Evolutionary conservation across 2,888 invertebrate species (phyloP).

Genomic region (Agonopterix arenella): DNA sequence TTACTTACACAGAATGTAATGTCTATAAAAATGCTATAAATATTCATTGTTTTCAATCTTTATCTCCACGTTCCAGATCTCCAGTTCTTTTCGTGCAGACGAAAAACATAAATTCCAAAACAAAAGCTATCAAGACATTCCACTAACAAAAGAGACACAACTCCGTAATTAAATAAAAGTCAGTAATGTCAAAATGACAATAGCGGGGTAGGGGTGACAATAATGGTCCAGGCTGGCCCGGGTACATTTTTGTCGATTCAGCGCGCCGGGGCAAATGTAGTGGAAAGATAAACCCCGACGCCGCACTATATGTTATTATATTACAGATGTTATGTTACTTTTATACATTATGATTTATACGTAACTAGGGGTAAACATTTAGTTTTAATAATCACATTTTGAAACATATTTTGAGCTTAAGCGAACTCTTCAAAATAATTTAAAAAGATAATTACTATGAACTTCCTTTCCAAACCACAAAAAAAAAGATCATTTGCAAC

Average conservation of each 20-base stretch:
- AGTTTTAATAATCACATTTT: too few relatives aligned
- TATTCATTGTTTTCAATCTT: too few relatives aligned
- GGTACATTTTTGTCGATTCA: constrained; percentile 42
- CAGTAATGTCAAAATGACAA: background rate
- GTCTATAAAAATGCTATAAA: too few relatives aligned
- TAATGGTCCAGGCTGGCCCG: background rate
- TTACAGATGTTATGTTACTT: background rate
- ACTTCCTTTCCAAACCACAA: too few relatives aligned
- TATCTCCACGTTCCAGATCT: too few relatives aligned
- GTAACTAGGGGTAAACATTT: too few relatives aligned
- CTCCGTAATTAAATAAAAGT: background rate
- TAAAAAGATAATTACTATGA: too few relatives aligned
- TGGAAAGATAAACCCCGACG: constrained; percentile 38
- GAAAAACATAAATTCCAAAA: background rate
- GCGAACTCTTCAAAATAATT: too few relatives aligned
- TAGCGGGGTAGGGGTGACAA: background rate
- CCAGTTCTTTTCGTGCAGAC: too few relatives aligned
- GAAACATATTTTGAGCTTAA: too few relatives aligned
- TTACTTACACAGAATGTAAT: too few relatives aligned
- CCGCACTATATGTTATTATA: constrained; percentile 1
- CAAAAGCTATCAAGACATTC: background rate
- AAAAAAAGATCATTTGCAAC: too few relatives aligned
- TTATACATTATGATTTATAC: background rate
- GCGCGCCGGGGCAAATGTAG: constrained; percentile 42
- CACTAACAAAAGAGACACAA: background rate